Evolutionary conservation across 23 tunicate species (phyloP), one percentile per base, ranked within the genome.

Genomic region (Phallusia fumigata): DNA sequence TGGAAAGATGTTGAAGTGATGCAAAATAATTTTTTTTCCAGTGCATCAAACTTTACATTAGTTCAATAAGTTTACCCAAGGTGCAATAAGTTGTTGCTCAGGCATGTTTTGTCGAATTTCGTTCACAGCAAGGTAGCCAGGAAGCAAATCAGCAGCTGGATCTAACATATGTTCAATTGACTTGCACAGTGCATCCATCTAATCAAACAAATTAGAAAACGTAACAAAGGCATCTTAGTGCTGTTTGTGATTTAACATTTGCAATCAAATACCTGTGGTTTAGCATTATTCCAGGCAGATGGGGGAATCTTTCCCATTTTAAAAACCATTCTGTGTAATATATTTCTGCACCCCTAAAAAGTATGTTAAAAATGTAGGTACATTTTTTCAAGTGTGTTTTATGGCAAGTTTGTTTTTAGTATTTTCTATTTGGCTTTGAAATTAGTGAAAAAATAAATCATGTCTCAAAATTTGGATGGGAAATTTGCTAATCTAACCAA

Each of bases 81-180:
- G 98, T 18, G 88, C 98, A 19, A 31, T 19, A 16, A 81, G 72
- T 32, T 87, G 88, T 19, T 89, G 90, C 5, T 94, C 94, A 22
- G 77, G 65, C 80, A 86, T 82, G 31, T 76, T 80, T 47, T 75
- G 88, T 18, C 94, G 83, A 30, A 94, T 82, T 76, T 94, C 98
- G 79, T 87, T 89, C 18, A 89, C 86, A n/a, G 98, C 98, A 30
- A 94, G 80, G 79, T 94, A 94, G 21, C 98, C 98, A 32, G 98
- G 98, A n/a, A 94, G 47, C 35, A 94, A 58, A 78, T 82, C 83
- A 10, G 98, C 77, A 30, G 86, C 89, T 8, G 93, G 88, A 58
- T 94, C 92, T 18, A 94, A 53, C 51, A 94, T 16, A 79, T 82
- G 83, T 31, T 86, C 84, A 0, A 94, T 80, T 11, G 81, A 35